phyloP scores from a whole-genome alignment of 2,797 vertebrate species.

The Pelobates cultripes region DNA sequence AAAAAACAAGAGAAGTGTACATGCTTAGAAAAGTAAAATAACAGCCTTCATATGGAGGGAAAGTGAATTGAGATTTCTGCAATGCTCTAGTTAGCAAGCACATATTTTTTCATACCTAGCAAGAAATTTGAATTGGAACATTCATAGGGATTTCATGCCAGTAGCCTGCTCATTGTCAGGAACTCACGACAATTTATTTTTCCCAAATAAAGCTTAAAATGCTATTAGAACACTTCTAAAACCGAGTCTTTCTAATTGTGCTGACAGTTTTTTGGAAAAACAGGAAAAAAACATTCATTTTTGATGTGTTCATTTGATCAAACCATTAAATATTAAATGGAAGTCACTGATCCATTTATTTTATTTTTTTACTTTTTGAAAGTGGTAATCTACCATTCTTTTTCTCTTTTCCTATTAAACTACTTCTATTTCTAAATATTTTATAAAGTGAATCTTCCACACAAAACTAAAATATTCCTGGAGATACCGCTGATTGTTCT shows the following conservation, averaged over 20 bases:
- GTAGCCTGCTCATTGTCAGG: neutral
- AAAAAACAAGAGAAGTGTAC: no score
- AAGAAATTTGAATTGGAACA: neutral
- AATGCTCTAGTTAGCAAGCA: neutral
- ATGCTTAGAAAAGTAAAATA: no score
- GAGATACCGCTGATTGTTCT: neutral
- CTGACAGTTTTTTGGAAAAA: neutral
- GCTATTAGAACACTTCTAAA: neutral
- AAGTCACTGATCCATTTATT: neutral
- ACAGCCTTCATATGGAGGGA: no score
- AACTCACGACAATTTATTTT: neutral
- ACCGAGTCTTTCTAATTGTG: neutral
- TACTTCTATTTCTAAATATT: no score
- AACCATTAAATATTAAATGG: constrained; percentile 3
- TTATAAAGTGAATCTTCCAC: no score
- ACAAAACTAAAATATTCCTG: neutral
- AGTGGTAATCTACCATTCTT: neutral
- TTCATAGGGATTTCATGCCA: neutral
- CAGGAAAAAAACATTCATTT: neutral
- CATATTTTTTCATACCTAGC: neutral
- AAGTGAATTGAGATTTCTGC: neutral
- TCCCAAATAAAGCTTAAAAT: no score
- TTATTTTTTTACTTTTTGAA: neutral
- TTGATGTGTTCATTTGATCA: constrained; percentile 3
- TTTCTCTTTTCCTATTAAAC: neutral